A percentile compares a stretch with the other conserved stretches of the same genome.
Conservation (phyloP, 2,113 vertebrate genomes). For the Percopsis transmontana region DNA sequence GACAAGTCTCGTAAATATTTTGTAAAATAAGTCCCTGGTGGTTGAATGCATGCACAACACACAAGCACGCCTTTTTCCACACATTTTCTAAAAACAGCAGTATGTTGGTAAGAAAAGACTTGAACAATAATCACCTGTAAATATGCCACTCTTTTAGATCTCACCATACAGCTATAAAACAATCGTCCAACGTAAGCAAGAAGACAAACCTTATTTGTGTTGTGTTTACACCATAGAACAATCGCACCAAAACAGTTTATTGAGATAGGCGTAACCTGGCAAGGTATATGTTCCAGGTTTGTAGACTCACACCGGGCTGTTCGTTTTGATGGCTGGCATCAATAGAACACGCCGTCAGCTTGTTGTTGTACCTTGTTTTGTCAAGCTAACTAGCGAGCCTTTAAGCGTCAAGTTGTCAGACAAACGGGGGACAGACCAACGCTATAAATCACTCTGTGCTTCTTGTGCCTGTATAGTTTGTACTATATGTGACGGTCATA, state of each 20-base stretch:
- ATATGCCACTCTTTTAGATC: not conserved
- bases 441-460: not conserved
- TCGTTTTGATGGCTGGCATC: too few species aligned
- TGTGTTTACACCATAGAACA: too few species aligned
- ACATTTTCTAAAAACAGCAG: conserved; percentile 13
- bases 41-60: conserved; percentile 65
- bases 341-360: too few species aligned
- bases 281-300: too few species aligned
- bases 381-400: not conserved
- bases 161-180: conserved; percentile 15
- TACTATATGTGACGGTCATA: not conserved
- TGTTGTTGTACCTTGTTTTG: too few species aligned
- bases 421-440: not conserved
- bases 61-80: conserved; percentile 36
- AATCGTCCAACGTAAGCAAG: not conserved
- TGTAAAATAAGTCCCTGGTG: conserved; percentile 26
- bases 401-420: not conserved
- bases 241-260: too few species aligned
- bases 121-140: conserved; percentile 11
- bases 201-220: not conserved
- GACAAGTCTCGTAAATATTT: not conserved
- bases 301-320: too few species aligned
- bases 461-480: conserved; percentile 3
- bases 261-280: too few species aligned
- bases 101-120: conserved; percentile 12